These are phyloP conservation scores for Drosophila pruinosa DNA, from an alignment of 1,140 invertebrate species.

Conservation along the genomic window DNA sequence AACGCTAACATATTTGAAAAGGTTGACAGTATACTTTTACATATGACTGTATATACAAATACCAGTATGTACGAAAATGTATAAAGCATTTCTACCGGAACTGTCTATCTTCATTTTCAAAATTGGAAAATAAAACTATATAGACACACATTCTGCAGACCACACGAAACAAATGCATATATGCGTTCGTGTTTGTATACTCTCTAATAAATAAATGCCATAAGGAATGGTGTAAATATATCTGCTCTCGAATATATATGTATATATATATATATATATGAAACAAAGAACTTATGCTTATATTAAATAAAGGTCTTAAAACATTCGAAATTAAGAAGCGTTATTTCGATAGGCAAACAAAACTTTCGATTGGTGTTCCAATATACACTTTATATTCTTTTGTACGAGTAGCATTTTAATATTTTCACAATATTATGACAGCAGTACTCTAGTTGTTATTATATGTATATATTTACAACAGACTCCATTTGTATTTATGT, in stretches of 20 bases:
- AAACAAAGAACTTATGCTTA: too few species aligned
- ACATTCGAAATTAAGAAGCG: too few species aligned
- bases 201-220: background rate
- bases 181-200: background rate
- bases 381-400: too few species aligned
- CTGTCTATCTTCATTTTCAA: constrained; percentile 80
- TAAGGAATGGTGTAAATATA: background rate
- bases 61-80: constrained; percentile 22
- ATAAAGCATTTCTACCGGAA: constrained; percentile 60
- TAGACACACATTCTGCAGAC: constrained; percentile 8
- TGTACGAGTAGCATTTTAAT: too few species aligned
- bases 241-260: too few species aligned
- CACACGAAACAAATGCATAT: constrained; percentile 7
- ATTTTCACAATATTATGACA: too few species aligned
- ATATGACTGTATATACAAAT: constrained; percentile 9
- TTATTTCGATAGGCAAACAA: too few species aligned
- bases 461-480: too few species aligned
- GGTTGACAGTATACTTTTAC: background rate
- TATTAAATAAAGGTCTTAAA: too few species aligned
- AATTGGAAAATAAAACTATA: constrained; percentile 57
- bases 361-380: too few species aligned
- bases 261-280: background rate
- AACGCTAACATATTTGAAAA: background rate
- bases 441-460: too few species aligned
- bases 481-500: too few species aligned